A percentile compares a stretch with the other conserved stretches of the same genome.
These are phyloP conservation scores for Neoascia interrupta DNA, from an alignment of 2,888 invertebrate genomes.

Conservation along the genomic window DNA sequence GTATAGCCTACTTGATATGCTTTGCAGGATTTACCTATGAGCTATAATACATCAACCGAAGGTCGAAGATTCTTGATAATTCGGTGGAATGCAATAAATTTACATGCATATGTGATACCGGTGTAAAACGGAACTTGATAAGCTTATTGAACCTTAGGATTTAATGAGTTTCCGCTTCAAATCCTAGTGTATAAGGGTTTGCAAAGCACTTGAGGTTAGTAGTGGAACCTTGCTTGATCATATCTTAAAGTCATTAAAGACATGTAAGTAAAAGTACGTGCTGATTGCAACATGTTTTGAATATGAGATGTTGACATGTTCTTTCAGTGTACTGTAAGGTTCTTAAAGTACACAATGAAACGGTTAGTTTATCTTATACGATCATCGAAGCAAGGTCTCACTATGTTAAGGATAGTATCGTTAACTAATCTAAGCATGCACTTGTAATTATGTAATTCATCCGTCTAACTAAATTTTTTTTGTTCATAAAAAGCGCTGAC, in stretches of 20 bases:
- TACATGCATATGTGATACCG: constrained; percentile 40
- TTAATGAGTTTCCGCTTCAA: constrained; percentile 40
- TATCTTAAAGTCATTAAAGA: constrained; percentile 23
- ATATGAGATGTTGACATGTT: too few relatives aligned
- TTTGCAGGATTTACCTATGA: constrained; percentile 14
- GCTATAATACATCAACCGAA: constrained; percentile 33
- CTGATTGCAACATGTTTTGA: neutral
- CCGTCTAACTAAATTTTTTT: too few relatives aligned
- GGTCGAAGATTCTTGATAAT: constrained; percentile 60
- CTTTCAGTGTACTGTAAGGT: too few relatives aligned
- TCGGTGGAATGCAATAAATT: constrained; percentile 17
- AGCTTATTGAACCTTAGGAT: constrained; percentile 21
- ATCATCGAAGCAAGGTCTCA: too few relatives aligned
- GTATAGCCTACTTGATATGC: constrained; percentile 55
- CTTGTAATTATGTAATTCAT: too few relatives aligned
- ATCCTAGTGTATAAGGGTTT: constrained; percentile 27
- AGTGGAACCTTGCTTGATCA: constrained; percentile 27
- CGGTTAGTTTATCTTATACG: too few relatives aligned
- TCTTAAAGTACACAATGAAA: too few relatives aligned
- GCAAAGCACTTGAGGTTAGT: constrained; percentile 3
- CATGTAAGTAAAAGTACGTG: neutral
- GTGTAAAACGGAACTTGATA: constrained; percentile 55
- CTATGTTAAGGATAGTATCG: too few relatives aligned
- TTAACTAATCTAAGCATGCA: too few relatives aligned
- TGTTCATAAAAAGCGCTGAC: too few relatives aligned